Evolutionary conservation across 2,888 invertebrate species (phyloP).

Genomic region (Cerastis leucographa): DNA sequence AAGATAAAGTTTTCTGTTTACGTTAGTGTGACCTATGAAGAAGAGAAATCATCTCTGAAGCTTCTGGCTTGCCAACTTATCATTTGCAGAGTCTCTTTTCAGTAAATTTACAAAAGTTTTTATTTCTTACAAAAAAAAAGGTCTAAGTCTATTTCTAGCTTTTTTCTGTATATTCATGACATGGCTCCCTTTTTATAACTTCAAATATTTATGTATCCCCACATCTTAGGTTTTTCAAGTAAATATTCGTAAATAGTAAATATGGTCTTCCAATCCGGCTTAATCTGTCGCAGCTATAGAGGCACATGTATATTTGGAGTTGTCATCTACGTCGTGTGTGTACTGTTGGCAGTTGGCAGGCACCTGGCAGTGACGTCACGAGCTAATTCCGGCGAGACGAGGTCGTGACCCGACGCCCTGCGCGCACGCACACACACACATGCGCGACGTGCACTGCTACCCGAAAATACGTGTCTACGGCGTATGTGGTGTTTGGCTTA

Average conservation of each 20-base stretch:
- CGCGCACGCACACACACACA: conserved; percentile 71
- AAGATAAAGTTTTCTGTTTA: conserved; percentile 9
- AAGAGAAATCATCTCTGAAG: neutral
- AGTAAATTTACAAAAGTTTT: neutral
- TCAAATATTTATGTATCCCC: neutral
- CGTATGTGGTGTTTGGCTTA: conserved; percentile 25
- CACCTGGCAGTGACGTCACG: conserved; percentile 80
- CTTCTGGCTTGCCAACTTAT: neutral
- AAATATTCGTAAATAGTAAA: too few relatives aligned
- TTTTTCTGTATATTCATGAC: neutral
- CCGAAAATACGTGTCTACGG: conserved; percentile 51
- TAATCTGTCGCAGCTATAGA: conserved; percentile 34
- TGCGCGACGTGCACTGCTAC: conserved; percentile 38
- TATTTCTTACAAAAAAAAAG: neutral
- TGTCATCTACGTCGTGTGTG: conserved; percentile 70
- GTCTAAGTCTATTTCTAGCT: neutral
- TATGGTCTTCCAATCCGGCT: conserved; percentile 17
- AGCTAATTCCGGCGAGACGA: conserved; percentile 85
- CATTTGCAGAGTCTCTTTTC: neutral
- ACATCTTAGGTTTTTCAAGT: neutral
- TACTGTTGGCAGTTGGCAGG: conserved; percentile 77
- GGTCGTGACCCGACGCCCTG: conserved; percentile 88
- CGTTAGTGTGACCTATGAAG: neutral
- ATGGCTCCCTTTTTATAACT: neutral
- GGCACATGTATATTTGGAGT: conserved; percentile 64